phyloP scores from a whole-genome alignment of 2,888 invertebrate species.

The Chrysotoxum bicinctum region DNA sequence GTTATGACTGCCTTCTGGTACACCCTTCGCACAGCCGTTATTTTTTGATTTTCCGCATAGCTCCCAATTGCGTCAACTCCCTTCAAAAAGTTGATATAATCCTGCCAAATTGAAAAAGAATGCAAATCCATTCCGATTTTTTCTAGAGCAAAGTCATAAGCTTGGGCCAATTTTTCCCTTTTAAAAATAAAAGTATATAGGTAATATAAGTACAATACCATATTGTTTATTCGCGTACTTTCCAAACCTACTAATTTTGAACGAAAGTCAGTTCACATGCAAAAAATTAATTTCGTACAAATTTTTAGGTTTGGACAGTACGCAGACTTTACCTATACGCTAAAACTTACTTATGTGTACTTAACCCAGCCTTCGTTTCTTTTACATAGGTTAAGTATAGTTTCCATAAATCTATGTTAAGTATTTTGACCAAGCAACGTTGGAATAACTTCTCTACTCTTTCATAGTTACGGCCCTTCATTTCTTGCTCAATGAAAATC shows the following conservation, averaged over 20 bases:
- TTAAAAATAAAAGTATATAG: conserved; percentile 41
- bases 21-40: conserved; percentile 97
- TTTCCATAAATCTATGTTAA: conserved; percentile 99
- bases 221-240: too few relatives aligned
- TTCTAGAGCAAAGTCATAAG: conserved; percentile 99
- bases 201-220: not conserved
- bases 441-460: conserved; percentile 99
- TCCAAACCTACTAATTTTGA: too few relatives aligned
- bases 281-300: too few relatives aligned
- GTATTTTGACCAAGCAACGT: conserved; percentile 98
- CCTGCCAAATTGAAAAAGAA: conserved; percentile 98
- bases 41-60: conserved; percentile 99
- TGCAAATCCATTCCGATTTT: conserved; percentile 99
- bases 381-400: conserved; percentile 98
- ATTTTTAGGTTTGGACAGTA: too few relatives aligned
- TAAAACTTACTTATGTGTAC: conserved; percentile 92
- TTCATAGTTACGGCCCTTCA: conserved; percentile 98
- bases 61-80: conserved; percentile 98
- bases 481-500: conserved; percentile 98
- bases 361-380: conserved; percentile 96
- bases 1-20: conserved; percentile 98
- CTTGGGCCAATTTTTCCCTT: conserved; percentile 99
- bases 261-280: too few relatives aligned
- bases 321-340: too few relatives aligned
- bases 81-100: conserved; percentile 98